A percentile compares a stretch with the other conserved stretches of the same genome.
These are phyloP conservation scores for Phrynosoma platyrhinos DNA, from an alignment of 2,113 vertebrate genomes.

Conservation along the genomic window DNA sequence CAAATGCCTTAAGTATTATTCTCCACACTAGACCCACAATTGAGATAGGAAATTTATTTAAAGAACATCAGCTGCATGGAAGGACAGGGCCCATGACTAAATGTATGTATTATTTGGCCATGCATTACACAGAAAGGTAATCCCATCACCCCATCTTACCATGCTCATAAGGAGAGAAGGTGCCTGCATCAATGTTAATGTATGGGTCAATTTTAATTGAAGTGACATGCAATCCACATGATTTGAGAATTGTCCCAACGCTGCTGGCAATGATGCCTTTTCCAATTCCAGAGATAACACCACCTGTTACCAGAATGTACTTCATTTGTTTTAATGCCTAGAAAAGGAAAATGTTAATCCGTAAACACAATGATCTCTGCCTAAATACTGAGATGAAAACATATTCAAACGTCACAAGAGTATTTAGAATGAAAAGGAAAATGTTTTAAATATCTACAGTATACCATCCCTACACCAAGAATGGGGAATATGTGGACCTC, in stretches of 20 bases:
- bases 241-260: conserved; percentile 95
- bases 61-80: no score
- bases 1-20: background rate
- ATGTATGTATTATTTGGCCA: background rate
- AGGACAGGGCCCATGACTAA: background rate
- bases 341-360: background rate
- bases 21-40: background rate
- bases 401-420: no score
- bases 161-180: conserved; percentile 96
- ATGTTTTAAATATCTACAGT: background rate
- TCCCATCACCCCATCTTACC: conserved; percentile 76
- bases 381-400: background rate
- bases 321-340: conserved; percentile 85
- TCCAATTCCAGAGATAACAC: conserved; percentile 96
- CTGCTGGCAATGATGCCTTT: conserved; percentile 99
- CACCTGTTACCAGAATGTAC: conserved; percentile 97
- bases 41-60: background rate
- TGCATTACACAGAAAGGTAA: background rate
- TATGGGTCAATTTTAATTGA: conserved; percentile 98
- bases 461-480: background rate
- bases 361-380: background rate
- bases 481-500: no score
- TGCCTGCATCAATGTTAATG: conserved; percentile 97
- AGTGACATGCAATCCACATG: conserved; percentile 92
- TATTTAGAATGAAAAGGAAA: background rate